A percentile compares a stretch with the other conserved stretches of the same genome.
Evolutionary conservation across 1,140 invertebrate genomes (phyloP).

Genomic region (Drusus annulatus): DNA sequence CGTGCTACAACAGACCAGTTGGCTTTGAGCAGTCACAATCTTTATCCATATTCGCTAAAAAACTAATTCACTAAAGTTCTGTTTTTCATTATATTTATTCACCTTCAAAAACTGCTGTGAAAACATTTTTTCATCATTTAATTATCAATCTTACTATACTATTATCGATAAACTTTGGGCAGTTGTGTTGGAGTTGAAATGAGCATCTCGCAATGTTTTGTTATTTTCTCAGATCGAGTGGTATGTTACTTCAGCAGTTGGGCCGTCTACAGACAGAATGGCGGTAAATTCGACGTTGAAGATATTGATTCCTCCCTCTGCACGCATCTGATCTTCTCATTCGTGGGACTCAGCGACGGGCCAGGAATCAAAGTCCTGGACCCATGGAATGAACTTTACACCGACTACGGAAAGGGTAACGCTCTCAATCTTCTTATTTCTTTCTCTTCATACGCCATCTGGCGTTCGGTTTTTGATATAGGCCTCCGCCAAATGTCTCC

Average conservation of each 20-base stretch:
- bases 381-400: slow-evolving; percentile 75
- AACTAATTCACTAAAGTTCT: too few relatives aligned
- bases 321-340: slow-evolving; percentile 82
- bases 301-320: slow-evolving; percentile 80
- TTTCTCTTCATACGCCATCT: not conserved
- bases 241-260: slow-evolving; percentile 85
- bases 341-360: slow-evolving; percentile 75
- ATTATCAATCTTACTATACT: too few relatives aligned
- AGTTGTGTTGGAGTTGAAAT: too few relatives aligned
- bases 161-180: not conserved
- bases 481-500: not conserved
- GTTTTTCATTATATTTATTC: too few relatives aligned
- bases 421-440: not conserved
- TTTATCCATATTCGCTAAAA: too few relatives aligned
- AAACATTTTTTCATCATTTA: too few relatives aligned
- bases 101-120: too few relatives aligned
- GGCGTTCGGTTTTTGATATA: not conserved
- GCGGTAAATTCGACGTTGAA: slow-evolving; percentile 77
- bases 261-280: slow-evolving; percentile 78
- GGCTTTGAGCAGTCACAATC: too few relatives aligned
- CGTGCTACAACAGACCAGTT: too few relatives aligned
- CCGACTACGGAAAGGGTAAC: slow-evolving; percentile 66
- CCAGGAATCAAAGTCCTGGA: slow-evolving; percentile 72
- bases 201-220: not conserved
- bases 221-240: slow-evolving; percentile 67